Evolutionary conservation across 2,888 invertebrate species (phyloP), one percentile per base, ranked within the genome.

Genomic region (Lacanobia wlatinum): DNA sequence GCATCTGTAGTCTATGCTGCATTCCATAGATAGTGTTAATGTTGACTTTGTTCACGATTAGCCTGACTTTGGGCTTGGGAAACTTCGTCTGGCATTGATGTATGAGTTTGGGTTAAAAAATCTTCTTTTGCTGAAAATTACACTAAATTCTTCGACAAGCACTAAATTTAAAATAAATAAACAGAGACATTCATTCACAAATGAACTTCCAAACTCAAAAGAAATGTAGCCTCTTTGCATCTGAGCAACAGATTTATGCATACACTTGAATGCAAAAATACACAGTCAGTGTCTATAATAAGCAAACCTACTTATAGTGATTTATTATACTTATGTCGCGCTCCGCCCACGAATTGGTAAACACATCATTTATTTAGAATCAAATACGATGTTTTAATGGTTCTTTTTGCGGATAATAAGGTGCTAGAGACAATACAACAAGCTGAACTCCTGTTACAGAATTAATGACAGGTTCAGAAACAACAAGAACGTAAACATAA

Each of bases 11-110:
- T 75, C 75, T 79, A 67, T 78, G 70, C 61, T 81, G 89, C 94
- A 94, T 94, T 93, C 94, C 93, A 83, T 78, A 93, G 94, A 94
- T 93, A 94, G 90, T 82, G 81, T 81, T 89, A 88, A 89, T 89
- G 88, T 88, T 86, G 68, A 88, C 86, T 76, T 73, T 83, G 82
- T 86, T 71, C 71, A 73, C 21, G 71, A 74, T 83, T 73, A 71
- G 21, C 12, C 12, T 23, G 40, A 56, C 60, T 76, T 80, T 68
- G 40, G 21, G 40, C 21, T 34, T 43, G 43, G 14, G 2, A 48
- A 70, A 56, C 12, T 38, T 63, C n/a, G 56, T 52, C 18, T 60
- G 64, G 6, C 34, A 14, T 52, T 10, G 18, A 23, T 70, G 23
- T 21, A 21, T 10, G 16, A 52, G 1, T 71, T 62, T 28, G 12